Conservation (phyloP, 2,113 vertebrate species). For the Mesembrinibis cayennensis region DNA sequence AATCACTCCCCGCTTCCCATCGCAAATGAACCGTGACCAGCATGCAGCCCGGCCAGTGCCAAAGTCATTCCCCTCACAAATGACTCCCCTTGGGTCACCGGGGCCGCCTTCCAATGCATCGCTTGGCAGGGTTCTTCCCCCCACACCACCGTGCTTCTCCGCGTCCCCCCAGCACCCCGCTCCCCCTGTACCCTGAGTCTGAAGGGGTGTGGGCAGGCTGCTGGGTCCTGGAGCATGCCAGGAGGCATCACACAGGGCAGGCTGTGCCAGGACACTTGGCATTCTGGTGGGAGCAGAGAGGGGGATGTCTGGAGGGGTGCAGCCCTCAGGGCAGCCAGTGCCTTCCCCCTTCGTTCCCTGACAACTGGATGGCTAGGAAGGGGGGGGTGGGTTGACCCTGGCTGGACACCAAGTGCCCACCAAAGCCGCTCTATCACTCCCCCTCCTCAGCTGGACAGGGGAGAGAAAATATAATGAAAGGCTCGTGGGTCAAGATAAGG, state of each 20-base stretch:
- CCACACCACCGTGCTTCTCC: neutral
- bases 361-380: neutral
- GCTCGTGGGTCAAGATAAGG: neutral
- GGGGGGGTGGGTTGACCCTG: neutral
- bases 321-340: neutral
- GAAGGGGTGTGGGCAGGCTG: neutral
- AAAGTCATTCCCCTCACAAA: neutral
- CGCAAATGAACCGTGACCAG: neutral
- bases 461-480: neutral
- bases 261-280: neutral
- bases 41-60: rapidly evolving
- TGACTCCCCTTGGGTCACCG: neutral
- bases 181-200: neutral
- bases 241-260: rapidly evolving
- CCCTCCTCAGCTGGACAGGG: neutral
- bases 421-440: neutral
- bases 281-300: neutral
- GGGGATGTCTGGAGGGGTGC: neutral
- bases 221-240: neutral
- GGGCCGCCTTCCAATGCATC: neutral
- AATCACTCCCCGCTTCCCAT: neutral
- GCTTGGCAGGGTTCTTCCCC: neutral
- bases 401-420: neutral
- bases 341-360: neutral
- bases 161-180: rapidly evolving